Base-by-base conservation (phyloP, 2,113 vertebrate species). In the Petroica traversi region DNA sequence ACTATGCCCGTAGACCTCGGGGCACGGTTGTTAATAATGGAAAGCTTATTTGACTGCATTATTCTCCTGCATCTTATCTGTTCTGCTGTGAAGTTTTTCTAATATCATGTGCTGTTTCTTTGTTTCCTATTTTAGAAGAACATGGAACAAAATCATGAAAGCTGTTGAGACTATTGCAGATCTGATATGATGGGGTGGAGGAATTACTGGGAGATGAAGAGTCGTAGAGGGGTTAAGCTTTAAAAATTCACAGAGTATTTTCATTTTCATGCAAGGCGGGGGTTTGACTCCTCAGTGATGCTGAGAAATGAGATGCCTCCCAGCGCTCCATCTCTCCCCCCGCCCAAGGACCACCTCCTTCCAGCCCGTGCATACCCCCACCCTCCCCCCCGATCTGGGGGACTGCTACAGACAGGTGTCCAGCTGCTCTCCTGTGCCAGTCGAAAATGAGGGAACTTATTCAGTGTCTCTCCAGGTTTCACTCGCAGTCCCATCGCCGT, bases 41-140 rank as follows among this genome's bases (percentile, higher is more conserved):
- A 93, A 96, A 93, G 92, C 93, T 96, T 93, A 95, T 97, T 92
- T 95, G 91, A 92, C 82, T 85, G 91, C 91, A 78, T 94, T 85
- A 85, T 93, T 95, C 88, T 96, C n/a, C 86, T 57, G 23, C 68
- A 64, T 93, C 96, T 93, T 95, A 89, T 95, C 86, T 79, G 87
- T 90, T 86, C 58, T 45, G 26, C 74, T 90, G 81, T 92, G 92
- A 96, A 96, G 76, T 94, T 96, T 91, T 78, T 85, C 15, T 74
- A 83, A 74, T 72, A 74, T 61, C 59, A 3, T 24, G 22, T 64
- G 86, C 83, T 33, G 26, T 93, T 87, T 93, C 88, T 95, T 97
- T 96, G 95, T 96, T 94, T 89, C 88, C 72, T 20, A 0, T 95
- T 91, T 94, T 61, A 78, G 88, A 89, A 48, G 67, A 78, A 55